Conservation (phyloP, 2,888 invertebrate genomes). For the Cryptocephalus moraei region DNA sequence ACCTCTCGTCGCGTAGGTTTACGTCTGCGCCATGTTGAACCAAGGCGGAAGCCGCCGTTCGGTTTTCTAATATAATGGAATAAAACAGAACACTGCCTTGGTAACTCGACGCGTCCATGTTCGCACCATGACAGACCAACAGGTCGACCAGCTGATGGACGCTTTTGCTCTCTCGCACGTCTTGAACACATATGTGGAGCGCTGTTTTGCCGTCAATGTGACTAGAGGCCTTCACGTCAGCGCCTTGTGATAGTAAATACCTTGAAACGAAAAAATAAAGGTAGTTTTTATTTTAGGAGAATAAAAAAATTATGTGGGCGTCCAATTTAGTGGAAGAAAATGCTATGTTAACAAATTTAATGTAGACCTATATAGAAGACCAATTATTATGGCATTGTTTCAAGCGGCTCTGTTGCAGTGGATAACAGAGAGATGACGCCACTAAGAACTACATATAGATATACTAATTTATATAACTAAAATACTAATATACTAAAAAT, state of each 20-base stretch:
- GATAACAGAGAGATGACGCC: no score
- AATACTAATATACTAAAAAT: no score
- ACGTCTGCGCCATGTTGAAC: constrained; percentile 55
- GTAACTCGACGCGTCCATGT: constrained; percentile 31
- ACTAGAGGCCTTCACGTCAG: constrained; percentile 31
- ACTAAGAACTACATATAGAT: no score
- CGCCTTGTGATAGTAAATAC: constrained; percentile 23
- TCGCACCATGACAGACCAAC: constrained; percentile 28
- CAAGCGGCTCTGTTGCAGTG: no score
- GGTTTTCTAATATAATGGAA: constrained; percentile 37
- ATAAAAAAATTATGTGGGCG: not conserved
- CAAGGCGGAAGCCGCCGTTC: constrained; percentile 44
- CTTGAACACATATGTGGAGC: constrained; percentile 53
- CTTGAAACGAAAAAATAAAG: constrained; percentile 6
- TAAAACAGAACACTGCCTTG: constrained; percentile 38
- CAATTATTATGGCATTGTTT: no score
- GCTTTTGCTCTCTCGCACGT: constrained; percentile 39
- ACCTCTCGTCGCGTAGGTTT: constrained; percentile 46
- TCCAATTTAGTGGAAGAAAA: no score
- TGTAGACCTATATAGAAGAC: no score
- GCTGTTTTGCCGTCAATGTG: constrained; percentile 38
- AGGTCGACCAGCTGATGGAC: constrained; percentile 45
- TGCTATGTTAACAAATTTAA: no score
- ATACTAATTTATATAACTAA: no score
- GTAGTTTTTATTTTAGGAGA: not conserved